Evolutionary conservation across 2,113 vertebrate genomes (phyloP), one percentile per base, ranked within the genome.

Genomic region (Mastomys natalensis): DNA sequence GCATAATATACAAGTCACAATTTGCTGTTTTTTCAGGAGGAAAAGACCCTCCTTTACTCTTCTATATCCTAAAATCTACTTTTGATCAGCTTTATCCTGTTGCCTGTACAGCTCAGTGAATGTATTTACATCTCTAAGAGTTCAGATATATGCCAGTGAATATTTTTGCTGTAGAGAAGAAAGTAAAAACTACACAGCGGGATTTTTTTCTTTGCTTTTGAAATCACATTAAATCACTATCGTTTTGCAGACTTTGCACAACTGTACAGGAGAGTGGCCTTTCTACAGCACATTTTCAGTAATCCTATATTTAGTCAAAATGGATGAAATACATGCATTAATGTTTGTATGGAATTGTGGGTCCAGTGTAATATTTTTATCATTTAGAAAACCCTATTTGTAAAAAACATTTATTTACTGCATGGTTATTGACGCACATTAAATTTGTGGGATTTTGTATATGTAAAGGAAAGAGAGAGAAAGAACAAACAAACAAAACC

Each of bases 261-360:
- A 98, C 93, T 98, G 98, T 98, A 98, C 97, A 99, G 98, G 98
- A 98, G 98, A 98, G 98, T 99, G 99, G 99, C 99, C 99, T 99
- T 99, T 98, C 98, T 98, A 97, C 97, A 98, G 98, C 98, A 98
- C 98, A 97, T 98, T 98, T 98, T 98, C 98, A 97, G 97, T 98
- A 97, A 98, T 93, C 97, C 97, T 98, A 60, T 97, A 98, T 98
- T 98, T 97, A 98, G 97, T 98, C 15, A 5, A 97, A 96, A 98
- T 97, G 97, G 98, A 98, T 98, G 96, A 98, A 96, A 98, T 98
- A 98, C 97, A 98, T 60, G 51, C 98, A 98, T 98, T 98, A 98
- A 97, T 62, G 37, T 99, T 98, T 99, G 98, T 98, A 98, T 98
- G 98, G 96, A 98, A 98, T 98, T 98, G 97, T 96, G 97, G 95